Evolutionary conservation across 2,888 invertebrate species (phyloP).

Genomic region (Agrilus mali): DNA sequence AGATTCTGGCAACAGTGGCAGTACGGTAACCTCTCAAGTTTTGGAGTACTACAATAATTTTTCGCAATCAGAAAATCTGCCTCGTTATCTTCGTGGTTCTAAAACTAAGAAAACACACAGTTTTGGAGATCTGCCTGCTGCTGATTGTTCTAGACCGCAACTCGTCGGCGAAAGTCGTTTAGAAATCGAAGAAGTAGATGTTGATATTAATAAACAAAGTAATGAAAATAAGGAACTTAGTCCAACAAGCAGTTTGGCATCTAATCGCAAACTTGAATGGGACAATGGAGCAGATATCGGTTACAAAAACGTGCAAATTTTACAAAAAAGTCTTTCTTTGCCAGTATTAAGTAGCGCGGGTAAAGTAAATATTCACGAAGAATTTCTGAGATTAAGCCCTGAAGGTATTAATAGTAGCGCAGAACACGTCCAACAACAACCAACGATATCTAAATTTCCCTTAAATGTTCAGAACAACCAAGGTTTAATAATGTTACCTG

Average conservation of each 20-base stretch:
- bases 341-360: slow-evolving; percentile 19
- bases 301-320: slow-evolving; percentile 35
- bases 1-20: too few relatives aligned
- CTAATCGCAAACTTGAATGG: slow-evolving; percentile 71
- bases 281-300: slow-evolving; percentile 81
- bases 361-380: slow-evolving; percentile 7
- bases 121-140: slow-evolving; percentile 9
- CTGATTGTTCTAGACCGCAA: not conserved
- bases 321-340: slow-evolving; percentile 27
- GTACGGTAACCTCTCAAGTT: slow-evolving; percentile 21
- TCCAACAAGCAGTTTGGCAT: slow-evolving; percentile 63
- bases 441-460: not conserved
- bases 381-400: slow-evolving; percentile 6
- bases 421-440: not conserved
- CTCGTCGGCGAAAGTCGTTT: not conserved
- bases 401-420: slow-evolving; percentile 4
- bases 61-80: slow-evolving; percentile 51
- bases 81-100: slow-evolving; percentile 48
- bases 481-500: not conserved
- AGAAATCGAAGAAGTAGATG: slow-evolving; percentile 21
- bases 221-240: slow-evolving; percentile 29
- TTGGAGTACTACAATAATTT: slow-evolving; percentile 58
- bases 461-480: not conserved
- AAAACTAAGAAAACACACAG: slow-evolving; percentile 3
- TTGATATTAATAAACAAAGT: slow-evolving; percentile 11